phyloP scores from a whole-genome alignment of 92 coral and sea anemone genomes.

The Paragorgia papillata region DNA sequence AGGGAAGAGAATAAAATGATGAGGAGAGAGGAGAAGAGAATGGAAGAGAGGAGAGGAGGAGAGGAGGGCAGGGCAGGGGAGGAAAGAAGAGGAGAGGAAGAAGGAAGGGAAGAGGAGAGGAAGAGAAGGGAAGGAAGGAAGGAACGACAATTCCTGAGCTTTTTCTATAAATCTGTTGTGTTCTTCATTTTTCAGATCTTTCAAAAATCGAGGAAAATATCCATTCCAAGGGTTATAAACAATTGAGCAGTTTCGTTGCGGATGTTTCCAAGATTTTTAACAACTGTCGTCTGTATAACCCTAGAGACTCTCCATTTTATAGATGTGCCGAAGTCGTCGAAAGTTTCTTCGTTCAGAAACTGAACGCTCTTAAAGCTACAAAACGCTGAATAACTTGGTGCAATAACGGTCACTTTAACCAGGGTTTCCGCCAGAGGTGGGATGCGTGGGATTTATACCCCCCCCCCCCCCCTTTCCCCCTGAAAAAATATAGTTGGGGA shows the following conservation, averaged over 20 bases:
- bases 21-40: background rate
- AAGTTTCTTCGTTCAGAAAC: conserved; percentile 90
- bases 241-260: conserved; percentile 75
- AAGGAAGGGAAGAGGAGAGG: too few species aligned
- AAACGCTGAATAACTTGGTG: conserved; percentile 12
- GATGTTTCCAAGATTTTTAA: conserved; percentile 89
- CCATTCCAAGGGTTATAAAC: conserved; percentile 67
- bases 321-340: conserved; percentile 99
- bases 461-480: too few species aligned
- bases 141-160: too few species aligned
- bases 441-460: too few species aligned
- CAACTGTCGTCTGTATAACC: conserved; percentile 96
- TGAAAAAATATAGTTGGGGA: too few species aligned
- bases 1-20: background rate
- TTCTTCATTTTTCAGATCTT: conserved; percentile 64
- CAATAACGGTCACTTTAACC: too few species aligned
- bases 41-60: too few species aligned
- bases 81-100: too few species aligned
- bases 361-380: conserved; percentile 77
- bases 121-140: too few species aligned
- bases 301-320: conserved; percentile 92
- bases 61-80: too few species aligned
- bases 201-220: conserved; percentile 82
- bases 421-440: too few species aligned
- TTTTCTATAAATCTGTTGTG: too few species aligned